Evolutionary conservation across 1,140 invertebrate species (phyloP).

Genomic region (Drosophila repleta): DNA sequence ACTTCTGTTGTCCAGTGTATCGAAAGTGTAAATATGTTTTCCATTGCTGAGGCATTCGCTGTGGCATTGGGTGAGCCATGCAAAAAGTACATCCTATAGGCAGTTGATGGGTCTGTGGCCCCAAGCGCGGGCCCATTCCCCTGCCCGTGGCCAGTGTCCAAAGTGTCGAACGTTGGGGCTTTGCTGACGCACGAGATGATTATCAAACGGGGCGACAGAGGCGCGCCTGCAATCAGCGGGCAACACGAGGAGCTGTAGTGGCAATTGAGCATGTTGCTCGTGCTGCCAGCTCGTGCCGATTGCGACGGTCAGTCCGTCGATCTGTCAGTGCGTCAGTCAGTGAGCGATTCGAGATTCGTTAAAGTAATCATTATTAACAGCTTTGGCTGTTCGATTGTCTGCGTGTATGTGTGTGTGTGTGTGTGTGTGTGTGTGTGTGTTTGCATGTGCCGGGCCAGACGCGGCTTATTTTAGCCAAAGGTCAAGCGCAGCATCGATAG

Average conservation of each 20-base stretch:
- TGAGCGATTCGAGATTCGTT: conserved; percentile 58
- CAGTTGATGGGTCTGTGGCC: conserved; percentile 48
- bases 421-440: conserved; percentile 35
- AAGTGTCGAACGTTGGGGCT: conserved; percentile 45
- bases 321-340: conserved; percentile 21
- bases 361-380: conserved; percentile 73
- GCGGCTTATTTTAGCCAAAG: conserved; percentile 67
- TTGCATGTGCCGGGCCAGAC: conserved; percentile 50
- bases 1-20: conserved; percentile 3
- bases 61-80: conserved; percentile 12
- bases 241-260: conserved; percentile 66
- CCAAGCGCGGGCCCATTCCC: neutral
- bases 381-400: neutral
- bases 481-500: conserved; percentile 62
- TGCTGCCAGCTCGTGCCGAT: conserved; percentile 60
- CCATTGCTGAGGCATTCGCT: neutral
- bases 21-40: neutral
- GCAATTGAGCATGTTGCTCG: conserved; percentile 76
- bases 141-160: conserved; percentile 39
- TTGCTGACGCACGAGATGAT: conserved; percentile 81
- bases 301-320: conserved; percentile 36
- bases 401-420: conserved; percentile 30
- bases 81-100: conserved; percentile 29
- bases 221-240: conserved; percentile 56
- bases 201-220: conserved; percentile 48